Evolutionary conservation across 92 coral and sea anemone genomes (phyloP), one percentile per base, ranked within the genome.

Genomic region (Phenganax stokvisi): DNA sequence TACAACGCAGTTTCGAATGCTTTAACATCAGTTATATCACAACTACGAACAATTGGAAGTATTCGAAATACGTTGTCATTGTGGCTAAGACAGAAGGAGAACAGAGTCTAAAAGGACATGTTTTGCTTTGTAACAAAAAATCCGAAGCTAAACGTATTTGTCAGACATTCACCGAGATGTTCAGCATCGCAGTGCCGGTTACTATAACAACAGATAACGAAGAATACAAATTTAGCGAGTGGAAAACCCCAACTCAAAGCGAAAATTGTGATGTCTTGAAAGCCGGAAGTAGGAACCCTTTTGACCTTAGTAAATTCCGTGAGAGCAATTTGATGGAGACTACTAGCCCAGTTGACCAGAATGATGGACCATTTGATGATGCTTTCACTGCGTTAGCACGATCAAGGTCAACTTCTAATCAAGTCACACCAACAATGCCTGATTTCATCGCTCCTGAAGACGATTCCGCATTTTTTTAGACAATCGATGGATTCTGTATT

Each of bases 11-110:
- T 5, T 68, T 68, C 52, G 20, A 68, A 25, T 16, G 53, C 31
- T 68, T 0, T n/a, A 37, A 68, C 73, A 68, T 68, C 73, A 68
- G 73, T 68, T 9, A 68, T 68, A 52, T 68, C 12, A 68, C 73
- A 37, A 68, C 73, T 30, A 68, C 73, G 53, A 68, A 68, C 52
- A 17, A 3, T 37, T 37, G 73, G 54, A 30, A 20, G 13, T 68
- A 68, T 20, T 68, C 73, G 20, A 37, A 68, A 37, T 68, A 68
- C 47, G 10, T 68, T 30, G 47, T 68, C 73, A 37, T 68, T 30
- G 73, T 68, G 13, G 73, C 73, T 1, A 68, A 20, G 54, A 68
- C 73, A 37, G 16, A 53, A 27, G 16, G 47, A 30, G 73, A 68
- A 29, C 15, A 37, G 54, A 68, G n/a, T n/a, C 54, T 68, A 30